Evolutionary conservation across 2,113 vertebrate species (phyloP), one percentile per base, ranked within the genome.

Genomic region (Phaethon lepturus): DNA sequence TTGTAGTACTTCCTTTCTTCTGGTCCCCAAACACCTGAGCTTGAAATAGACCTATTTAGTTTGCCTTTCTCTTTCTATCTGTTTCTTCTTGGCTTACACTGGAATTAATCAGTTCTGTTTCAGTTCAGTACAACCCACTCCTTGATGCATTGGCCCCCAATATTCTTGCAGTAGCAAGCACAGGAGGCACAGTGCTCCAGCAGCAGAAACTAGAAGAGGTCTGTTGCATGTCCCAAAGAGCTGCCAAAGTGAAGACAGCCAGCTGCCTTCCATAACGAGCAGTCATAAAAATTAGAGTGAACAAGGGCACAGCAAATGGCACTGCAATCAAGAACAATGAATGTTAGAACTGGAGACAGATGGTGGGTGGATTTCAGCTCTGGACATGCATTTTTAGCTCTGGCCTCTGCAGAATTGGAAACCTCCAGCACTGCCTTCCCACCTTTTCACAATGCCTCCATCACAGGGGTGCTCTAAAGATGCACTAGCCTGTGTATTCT

Each of bases 181-280:
- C 26, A 90, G 4, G 15, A 68, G 29, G n/a, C 23, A 74, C 38
- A 72, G 35, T n/a, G 25, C 67, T 78, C 40, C 60, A 88, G 56
- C 50, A 96, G 52, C 59, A 89, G 68, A 84, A 69, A 95, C 91
- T 7, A 79, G 66, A 50, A 59, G 59, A 77, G 22, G 50, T 75
- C 72, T 67, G 47, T 83, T 84, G 68, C 47, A 82, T 49, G 58
- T 63, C 82, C 84, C 62, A 87, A 80, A 80, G 58, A 90, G 29
- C 82, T 91, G 86, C 89, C 91, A 91, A 78, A 91, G 77, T 95
- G 84, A 82, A 95, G 86, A 95, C 15, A 89, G 89, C 69, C 93
- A 96, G 93, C 81, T 97, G 91, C 47, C 80, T 93, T 83, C 69
- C 49, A 93, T 93, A 95, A 94, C 0, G 0, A 96, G 72, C 91